These are phyloP conservation scores for Eupsittula cactorum DNA, from an alignment of 2,113 vertebrate genomes.

Conservation along the genomic window DNA sequence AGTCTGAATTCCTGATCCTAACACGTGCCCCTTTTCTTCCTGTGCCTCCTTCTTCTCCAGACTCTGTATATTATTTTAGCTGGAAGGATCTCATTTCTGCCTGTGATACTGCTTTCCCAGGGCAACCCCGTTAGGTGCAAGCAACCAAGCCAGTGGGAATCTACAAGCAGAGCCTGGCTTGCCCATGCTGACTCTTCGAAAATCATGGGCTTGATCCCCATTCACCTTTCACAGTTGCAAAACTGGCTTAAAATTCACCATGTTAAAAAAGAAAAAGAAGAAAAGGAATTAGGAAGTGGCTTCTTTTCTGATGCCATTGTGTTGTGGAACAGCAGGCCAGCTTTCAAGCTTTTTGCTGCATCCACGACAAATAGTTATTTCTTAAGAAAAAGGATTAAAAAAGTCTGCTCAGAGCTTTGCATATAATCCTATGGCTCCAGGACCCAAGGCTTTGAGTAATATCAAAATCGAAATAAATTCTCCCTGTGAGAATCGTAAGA, in stretches of 20 bases:
- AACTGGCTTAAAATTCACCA: constrained; percentile 57
- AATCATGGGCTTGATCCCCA: constrained; percentile 39
- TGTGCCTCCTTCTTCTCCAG: not conserved
- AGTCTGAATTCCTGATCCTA: constrained; percentile 34
- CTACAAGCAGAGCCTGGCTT: not conserved
- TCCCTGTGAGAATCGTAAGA: constrained; percentile 65
- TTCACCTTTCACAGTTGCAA: constrained; percentile 38
- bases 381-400: constrained; percentile 66
- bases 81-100: not conserved
- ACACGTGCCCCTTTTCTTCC: not conserved
- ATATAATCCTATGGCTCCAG: constrained; percentile 63
- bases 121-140: not conserved
- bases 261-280: not conserved
- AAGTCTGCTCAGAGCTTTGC: constrained; percentile 65
- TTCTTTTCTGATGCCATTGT: constrained; percentile 56
- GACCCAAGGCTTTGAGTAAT: constrained; percentile 70
- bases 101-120: not conserved
- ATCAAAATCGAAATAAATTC: constrained; percentile 70
- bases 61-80: not conserved
- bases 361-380: constrained; percentile 62
- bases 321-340: constrained; percentile 53
- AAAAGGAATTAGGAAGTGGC: constrained; percentile 10
- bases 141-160: not conserved
- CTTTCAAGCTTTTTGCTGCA: constrained; percentile 56
- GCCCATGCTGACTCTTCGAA: not conserved